Conservation (phyloP, 2,797 vertebrate genomes). For the Sebastes wilsoni region DNA sequence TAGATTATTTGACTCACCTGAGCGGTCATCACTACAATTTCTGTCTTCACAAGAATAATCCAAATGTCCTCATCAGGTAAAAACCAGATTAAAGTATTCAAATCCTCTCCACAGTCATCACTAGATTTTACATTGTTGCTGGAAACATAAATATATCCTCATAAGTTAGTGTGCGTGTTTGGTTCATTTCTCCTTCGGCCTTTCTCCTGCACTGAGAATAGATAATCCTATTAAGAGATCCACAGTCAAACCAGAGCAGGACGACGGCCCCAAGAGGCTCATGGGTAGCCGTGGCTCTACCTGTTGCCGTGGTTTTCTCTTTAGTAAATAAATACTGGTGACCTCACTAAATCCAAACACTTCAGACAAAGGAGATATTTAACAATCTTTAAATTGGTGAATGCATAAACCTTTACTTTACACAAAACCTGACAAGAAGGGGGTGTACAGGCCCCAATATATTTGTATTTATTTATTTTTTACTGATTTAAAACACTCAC, state of each 20-base stretch:
- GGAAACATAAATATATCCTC: background rate
- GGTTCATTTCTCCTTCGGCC: constrained; percentile 24
- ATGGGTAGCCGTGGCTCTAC: constrained; percentile 45
- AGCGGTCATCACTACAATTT: constrained; percentile 17
- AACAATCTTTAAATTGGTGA: too few species aligned
- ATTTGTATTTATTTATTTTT: too few species aligned
- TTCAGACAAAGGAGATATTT: too few species aligned
- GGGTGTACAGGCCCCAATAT: too few species aligned
- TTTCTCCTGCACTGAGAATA: constrained; percentile 54
- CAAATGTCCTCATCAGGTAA: background rate
- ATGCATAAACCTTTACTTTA: too few species aligned
- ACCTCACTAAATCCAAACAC: background rate
- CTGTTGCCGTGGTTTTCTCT: background rate
- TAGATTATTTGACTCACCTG: constrained; percentile 62
- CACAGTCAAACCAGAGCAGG: constrained; percentile 61
- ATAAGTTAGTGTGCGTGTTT: background rate
- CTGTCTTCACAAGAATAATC: constrained; percentile 1
- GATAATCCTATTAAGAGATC: constrained; percentile 83
- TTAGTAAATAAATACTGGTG: background rate
- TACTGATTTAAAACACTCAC: too few species aligned
- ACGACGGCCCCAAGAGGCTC: constrained; percentile 51
- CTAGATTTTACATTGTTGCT: background rate
- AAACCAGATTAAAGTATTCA: background rate
- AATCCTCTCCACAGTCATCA: background rate
- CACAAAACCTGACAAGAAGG: too few species aligned